Percentiles rank a stretch among this genome's conserved stretches.
These are phyloP conservation scores for Phocoena phocoena DNA, from an alignment of 2,113 vertebrate genomes.

Conservation along the genomic window DNA sequence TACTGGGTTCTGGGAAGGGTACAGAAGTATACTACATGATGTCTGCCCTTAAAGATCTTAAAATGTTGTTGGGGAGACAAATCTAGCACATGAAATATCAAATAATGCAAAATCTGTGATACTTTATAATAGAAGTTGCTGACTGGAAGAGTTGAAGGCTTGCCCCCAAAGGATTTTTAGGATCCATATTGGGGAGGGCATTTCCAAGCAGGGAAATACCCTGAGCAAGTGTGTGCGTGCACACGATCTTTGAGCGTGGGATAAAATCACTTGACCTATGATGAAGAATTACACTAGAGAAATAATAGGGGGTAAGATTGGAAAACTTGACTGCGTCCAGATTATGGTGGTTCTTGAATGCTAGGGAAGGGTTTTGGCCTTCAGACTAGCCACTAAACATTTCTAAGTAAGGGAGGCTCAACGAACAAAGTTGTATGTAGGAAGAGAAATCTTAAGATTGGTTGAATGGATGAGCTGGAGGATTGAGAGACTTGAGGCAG, in stretches of 20 bases:
- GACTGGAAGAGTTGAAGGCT: neutral
- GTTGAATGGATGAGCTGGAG: neutral
- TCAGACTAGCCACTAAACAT: neutral
- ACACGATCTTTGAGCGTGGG: neutral
- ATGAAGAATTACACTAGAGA: neutral
- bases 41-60: neutral
- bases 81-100: slow-evolving; percentile 27
- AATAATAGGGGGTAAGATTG: neutral
- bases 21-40: neutral
- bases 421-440: neutral
- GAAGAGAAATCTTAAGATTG: neutral
- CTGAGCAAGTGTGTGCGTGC: neutral
- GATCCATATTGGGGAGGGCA: neutral
- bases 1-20: neutral
- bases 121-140: neutral
- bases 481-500: neutral
- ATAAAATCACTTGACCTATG: neutral
- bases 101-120: neutral
- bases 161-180: slow-evolving; percentile 12
- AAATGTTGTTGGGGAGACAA: neutral
- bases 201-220: neutral
- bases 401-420: slow-evolving; percentile 17
- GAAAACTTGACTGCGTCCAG: neutral
- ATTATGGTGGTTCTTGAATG: neutral
- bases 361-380: slow-evolving; percentile 12